Evolutionary conservation across 2,113 vertebrate genomes (phyloP).

Genomic region (Oxyruncus cristatus): DNA sequence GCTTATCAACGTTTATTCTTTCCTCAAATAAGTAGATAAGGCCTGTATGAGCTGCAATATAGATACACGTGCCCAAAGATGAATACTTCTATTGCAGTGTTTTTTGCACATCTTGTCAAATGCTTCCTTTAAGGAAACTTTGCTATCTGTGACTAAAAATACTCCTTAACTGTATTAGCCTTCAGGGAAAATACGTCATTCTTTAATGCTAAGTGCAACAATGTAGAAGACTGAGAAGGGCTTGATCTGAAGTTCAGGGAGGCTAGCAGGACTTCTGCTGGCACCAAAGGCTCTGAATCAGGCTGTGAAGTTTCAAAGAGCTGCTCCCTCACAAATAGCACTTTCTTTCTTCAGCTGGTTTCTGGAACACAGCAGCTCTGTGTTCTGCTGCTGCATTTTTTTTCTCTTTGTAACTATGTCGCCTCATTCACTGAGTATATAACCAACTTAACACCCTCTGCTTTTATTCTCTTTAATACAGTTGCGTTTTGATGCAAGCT

Average conservation of each 20-base stretch:
- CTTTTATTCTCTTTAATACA: constrained; percentile 1
- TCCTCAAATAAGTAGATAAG: not conserved
- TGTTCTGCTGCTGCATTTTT: not conserved
- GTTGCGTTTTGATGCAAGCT: not conserved
- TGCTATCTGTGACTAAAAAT: constrained; percentile 12
- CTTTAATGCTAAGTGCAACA: not conserved
- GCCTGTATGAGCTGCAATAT: not conserved
- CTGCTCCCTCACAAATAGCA: not conserved
- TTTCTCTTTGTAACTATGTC: not conserved
- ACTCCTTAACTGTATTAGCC: not conserved
- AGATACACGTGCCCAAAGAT: not conserved
- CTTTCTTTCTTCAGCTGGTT: constrained; percentile 7
- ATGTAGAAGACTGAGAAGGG: not conserved
- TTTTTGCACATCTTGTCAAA: not conserved
- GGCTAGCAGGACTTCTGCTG: not conserved
- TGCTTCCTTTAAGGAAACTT: not conserved
- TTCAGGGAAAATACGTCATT: not conserved
- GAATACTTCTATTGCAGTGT: not conserved
- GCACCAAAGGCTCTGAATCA: not conserved
- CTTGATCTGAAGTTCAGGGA: not conserved
- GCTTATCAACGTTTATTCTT: not conserved
- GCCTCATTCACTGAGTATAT: not conserved
- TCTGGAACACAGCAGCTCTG: constrained; percentile 45
- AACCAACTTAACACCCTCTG: not conserved
- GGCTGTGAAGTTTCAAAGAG: constrained; percentile 4